These are phyloP conservation scores for Acheta domesticus DNA, from an alignment of 2,888 invertebrate species.

Conservation along the genomic window DNA sequence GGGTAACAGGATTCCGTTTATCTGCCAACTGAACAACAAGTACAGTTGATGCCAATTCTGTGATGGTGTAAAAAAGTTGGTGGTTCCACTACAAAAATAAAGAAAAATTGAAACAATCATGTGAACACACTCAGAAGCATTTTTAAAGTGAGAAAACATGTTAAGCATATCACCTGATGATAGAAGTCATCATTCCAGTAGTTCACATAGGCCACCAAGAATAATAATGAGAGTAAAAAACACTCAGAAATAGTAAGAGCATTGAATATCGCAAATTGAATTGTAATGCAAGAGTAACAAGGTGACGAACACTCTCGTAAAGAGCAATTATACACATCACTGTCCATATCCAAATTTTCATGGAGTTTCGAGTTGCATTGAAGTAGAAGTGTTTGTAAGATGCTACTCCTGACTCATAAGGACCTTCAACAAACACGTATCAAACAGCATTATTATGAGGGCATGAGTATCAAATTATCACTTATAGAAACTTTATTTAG, in stretches of 20 bases:
- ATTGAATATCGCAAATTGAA: slow-evolving; percentile 58
- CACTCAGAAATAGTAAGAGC: slow-evolving; percentile 58
- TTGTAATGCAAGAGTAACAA: slow-evolving; percentile 53
- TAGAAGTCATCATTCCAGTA: slow-evolving; percentile 71
- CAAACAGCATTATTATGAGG: not conserved
- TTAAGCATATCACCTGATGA: slow-evolving; percentile 29
- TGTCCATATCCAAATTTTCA: slow-evolving; percentile 64
- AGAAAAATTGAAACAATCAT: not conserved
- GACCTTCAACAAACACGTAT: slow-evolving; percentile 48
- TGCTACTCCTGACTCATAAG: slow-evolving; percentile 66
- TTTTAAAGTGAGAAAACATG: too few relatives aligned
- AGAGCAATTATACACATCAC: slow-evolving; percentile 57
- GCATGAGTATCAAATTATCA: too few relatives aligned
- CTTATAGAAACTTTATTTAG: too few relatives aligned
- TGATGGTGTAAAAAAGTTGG: slow-evolving; percentile 61
- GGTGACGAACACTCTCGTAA: slow-evolving; percentile 60
- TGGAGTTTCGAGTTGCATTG: slow-evolving; percentile 61
- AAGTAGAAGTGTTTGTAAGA: slow-evolving; percentile 69
- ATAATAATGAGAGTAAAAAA: slow-evolving; percentile 66
- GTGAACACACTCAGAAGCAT: too few relatives aligned
- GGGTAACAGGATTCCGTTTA: slow-evolving; percentile 51
- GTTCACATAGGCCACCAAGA: slow-evolving; percentile 67
- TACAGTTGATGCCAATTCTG: slow-evolving; percentile 60
- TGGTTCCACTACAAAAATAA: slow-evolving; percentile 61
- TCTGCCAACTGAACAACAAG: slow-evolving; percentile 58